Base-by-base conservation (phyloP, 1,140 invertebrate genomes). In the Antheraea pernyi region DNA sequence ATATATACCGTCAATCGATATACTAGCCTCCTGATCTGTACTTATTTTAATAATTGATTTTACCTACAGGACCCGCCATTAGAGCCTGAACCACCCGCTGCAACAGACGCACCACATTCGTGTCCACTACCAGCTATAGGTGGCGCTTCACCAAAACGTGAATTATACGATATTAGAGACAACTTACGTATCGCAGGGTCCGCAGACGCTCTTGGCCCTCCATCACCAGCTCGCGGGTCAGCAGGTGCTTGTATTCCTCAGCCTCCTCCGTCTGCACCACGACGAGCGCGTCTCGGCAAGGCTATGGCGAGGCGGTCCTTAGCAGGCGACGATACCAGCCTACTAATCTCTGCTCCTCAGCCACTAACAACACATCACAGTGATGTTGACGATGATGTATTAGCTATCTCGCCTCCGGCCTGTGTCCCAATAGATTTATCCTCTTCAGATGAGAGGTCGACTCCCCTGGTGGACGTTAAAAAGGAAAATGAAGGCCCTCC, bases 261-360 rank as follows among this genome's bases (percentile, higher is more conserved):
- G 60, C 91, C 91, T 19, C 86, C 91, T 16, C 80, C 86, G 3
- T 76, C 78, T 9, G 83, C 89, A 3, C 82, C 87, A 11, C 82
- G 94, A n/a, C 93, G 94, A 75, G 95, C 95, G 4, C 92, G 95
- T n/a, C 92, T 95, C 36, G 95, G 95, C 36, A 95, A 95, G 88
- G 94, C 91, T n/a, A 95, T 95, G 94, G 95, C 94, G 22, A 86
- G 95, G 30, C 93, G 94, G 70, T 93, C 93, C 30, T 89, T 94
- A 22, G 91, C 81, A 16, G 89, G 91, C 9, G 89, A 92, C 37
- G 91, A 92, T 70, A 92, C 92, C 5, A 79, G 72, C 7, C 70
- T 84, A 0, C 81, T 89, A 0, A 74, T 86, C 18, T 70, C 79
- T 2, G 81, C 74, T 18, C 85, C 81, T 16, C 81, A 80, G 71